Percentiles rank a stretch among this genome's conserved stretches.
Conservation (phyloP, 2,797 vertebrate species). For the Coluber constrictor region DNA sequence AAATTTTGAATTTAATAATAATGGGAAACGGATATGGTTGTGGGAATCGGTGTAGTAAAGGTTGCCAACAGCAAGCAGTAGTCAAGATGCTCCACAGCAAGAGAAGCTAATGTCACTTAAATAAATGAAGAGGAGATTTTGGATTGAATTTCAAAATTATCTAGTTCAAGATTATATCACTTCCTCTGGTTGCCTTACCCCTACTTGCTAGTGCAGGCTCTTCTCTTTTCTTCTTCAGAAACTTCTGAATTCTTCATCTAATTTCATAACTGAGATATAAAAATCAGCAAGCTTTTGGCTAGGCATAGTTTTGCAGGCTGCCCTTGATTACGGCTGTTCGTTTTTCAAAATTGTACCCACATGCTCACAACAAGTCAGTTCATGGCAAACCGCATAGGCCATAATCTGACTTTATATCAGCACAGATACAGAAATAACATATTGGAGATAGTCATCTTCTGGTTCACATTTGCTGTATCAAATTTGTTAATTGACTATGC, state of each 20-base stretch:
- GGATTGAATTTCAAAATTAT: not conserved
- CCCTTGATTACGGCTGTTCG: not conserved
- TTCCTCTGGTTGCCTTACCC: not conserved
- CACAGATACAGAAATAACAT: not conserved
- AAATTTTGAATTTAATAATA: not conserved
- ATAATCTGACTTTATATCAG: not conserved
- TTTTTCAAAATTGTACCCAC: not conserved
- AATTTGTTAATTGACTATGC: not conserved
- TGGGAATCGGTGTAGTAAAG: not conserved
- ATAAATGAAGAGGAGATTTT: not conserved
- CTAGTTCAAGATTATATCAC: not conserved
- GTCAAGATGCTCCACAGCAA: not conserved
- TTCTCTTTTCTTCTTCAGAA: not conserved
- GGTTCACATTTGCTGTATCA: not conserved
- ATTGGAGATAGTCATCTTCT: not conserved
- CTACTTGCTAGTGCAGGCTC: not conserved
- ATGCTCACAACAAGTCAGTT: not conserved
- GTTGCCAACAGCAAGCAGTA: not conserved
- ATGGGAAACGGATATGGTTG: not conserved
- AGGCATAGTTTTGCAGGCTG: not conserved
- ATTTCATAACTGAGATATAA: not conserved
- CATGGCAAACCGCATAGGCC: not conserved
- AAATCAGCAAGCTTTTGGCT: not conserved
- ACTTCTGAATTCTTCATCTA: not conserved
- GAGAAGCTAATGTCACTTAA: not conserved